These are phyloP conservation scores for Rutpela maculata DNA, from an alignment of 2,888 invertebrate species.

Conservation along the genomic window DNA sequence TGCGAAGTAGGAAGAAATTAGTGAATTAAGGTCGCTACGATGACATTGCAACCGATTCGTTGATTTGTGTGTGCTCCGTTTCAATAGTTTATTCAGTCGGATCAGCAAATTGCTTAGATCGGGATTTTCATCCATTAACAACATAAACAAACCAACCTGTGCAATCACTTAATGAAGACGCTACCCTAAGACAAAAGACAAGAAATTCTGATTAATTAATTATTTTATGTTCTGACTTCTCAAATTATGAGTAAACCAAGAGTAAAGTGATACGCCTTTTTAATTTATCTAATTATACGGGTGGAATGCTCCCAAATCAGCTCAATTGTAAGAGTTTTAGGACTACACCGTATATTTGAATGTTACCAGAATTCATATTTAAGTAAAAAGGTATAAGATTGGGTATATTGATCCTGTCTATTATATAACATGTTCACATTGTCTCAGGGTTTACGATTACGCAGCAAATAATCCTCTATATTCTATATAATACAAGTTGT, in stretches of 20 bases:
- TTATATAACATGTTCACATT: background rate
- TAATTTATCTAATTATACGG: no score
- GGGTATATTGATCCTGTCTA: background rate
- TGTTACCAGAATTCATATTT: no score
- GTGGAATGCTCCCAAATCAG: no score
- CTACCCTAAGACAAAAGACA: background rate
- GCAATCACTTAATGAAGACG: background rate
- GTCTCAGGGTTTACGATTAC: background rate
- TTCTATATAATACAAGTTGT: no score
- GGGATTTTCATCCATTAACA: slow-evolving; percentile 16
- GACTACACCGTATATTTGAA: no score
- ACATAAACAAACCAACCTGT: slow-evolving; percentile 11
- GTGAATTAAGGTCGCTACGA: no score
- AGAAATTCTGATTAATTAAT: background rate
- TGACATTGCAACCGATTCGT: background rate
- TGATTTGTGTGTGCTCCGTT: slow-evolving; percentile 6
- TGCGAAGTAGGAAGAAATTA: no score
- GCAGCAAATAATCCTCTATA: background rate
- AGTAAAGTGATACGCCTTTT: no score
- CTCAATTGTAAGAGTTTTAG: no score
- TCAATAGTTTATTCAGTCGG: slow-evolving; percentile 9
- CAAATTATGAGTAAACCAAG: background rate
- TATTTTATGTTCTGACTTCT: background rate
- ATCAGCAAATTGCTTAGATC: slow-evolving; percentile 7
- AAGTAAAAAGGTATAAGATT: background rate